Conservation (phyloP, 2,888 invertebrate genomes). For the Drosophila mimica region DNA sequence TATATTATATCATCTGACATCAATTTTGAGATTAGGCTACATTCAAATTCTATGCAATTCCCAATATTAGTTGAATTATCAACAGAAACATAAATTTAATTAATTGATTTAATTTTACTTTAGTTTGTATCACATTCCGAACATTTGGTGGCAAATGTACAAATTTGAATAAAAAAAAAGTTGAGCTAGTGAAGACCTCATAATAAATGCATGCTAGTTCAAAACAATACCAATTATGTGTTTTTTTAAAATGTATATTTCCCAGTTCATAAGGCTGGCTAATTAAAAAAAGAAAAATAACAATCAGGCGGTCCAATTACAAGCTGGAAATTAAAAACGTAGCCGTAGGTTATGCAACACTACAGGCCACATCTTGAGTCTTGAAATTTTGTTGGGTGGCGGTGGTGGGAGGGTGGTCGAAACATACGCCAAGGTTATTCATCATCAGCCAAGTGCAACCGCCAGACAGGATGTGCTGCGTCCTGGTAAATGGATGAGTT, state of each 20-base stretch:
- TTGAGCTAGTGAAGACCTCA: neutral
- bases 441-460: slow-evolving; percentile 81
- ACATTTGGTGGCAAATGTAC: neutral
- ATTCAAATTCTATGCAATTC: neutral
- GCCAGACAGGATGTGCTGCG: slow-evolving; percentile 59
- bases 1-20: slow-evolving; percentile 10
- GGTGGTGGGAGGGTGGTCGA: neutral
- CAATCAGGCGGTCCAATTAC: slow-evolving; percentile 42
- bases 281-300: slow-evolving; percentile 34
- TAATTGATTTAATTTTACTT: neutral
- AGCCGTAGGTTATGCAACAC: slow-evolving; percentile 49
- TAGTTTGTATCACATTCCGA: neutral
- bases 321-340: slow-evolving; percentile 52
- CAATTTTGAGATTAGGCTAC: neutral
- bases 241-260: neutral
- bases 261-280: neutral
- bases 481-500: slow-evolving; percentile 18
- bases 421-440: slow-evolving; percentile 73
- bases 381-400: neutral
- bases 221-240: neutral
- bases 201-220: neutral
- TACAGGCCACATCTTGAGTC: slow-evolving; percentile 11
- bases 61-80: neutral
- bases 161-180: neutral
- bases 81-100: neutral